A percentile compares a stretch with the other conserved stretches of the same genome.
These are phyloP conservation scores for Callorhinus ursinus DNA, from an alignment of 2,113 vertebrate species.

Conservation along the genomic window DNA sequence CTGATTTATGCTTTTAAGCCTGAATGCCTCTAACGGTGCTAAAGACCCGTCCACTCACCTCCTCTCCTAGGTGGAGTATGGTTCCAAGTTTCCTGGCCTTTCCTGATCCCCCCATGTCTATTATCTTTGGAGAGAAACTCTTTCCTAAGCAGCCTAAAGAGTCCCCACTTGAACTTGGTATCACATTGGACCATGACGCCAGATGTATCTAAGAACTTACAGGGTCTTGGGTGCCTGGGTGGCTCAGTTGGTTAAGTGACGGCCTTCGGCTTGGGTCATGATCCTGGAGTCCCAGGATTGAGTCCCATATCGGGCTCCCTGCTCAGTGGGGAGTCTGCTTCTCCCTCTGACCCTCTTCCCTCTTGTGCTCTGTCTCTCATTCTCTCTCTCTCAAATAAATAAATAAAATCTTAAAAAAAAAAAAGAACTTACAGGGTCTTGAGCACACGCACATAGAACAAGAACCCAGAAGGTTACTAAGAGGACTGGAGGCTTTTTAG, in stretches of 20 bases:
- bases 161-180: background rate
- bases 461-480: background rate
- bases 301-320: too few relatives aligned
- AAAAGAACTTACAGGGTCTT: background rate
- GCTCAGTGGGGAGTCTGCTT: too few relatives aligned
- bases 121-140: background rate
- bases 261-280: too few relatives aligned
- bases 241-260: too few relatives aligned
- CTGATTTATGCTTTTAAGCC: background rate
- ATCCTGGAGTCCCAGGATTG: too few relatives aligned
- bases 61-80: accelerated
- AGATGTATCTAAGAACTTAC: background rate
- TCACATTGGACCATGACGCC: accelerated
- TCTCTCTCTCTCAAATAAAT: too few relatives aligned
- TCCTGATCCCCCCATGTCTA: background rate
- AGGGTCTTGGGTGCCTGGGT: background rate
- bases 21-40: background rate
- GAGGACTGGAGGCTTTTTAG: background rate
- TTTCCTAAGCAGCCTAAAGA: background rate
- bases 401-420: too few relatives aligned
- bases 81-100: background rate
- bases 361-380: too few relatives aligned
- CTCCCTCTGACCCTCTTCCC: too few relatives aligned
- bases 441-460: background rate
- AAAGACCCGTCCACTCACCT: accelerated